phyloP scores from a whole-genome alignment of 2,888 invertebrate species.

The Himalopsyche japonica region DNA sequence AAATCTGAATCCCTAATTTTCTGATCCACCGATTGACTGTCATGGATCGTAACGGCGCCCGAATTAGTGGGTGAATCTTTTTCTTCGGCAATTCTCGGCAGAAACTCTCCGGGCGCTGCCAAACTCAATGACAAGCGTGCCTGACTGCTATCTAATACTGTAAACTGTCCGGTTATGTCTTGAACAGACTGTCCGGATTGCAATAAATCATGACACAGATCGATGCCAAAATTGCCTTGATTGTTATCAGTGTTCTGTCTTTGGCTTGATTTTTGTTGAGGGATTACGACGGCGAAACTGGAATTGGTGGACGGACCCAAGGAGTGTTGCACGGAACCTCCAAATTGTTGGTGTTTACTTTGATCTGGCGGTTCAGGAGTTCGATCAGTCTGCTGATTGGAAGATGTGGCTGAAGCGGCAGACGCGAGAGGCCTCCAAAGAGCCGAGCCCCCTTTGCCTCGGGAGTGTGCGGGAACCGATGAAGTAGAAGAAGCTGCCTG shows the following conservation, averaged over 20 bases:
- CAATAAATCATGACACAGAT: constrained; percentile 17
- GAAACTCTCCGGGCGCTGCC: constrained; percentile 60
- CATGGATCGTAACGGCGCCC: constrained; percentile 12
- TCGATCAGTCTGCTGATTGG: constrained; percentile 34
- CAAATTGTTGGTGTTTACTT: constrained; percentile 26
- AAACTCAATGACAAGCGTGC: constrained; percentile 51
- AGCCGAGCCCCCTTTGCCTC: constrained; percentile 46
- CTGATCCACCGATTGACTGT: constrained; percentile 28
- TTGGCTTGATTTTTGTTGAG: constrained; percentile 34
- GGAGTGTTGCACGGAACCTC: constrained; percentile 37
- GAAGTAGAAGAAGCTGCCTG: constrained; percentile 50
- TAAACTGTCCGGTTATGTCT: constrained; percentile 22
- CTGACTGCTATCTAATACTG: constrained; percentile 40
- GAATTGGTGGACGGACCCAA: constrained; percentile 39
- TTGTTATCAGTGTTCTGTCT: constrained; percentile 18
- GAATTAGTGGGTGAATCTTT: constrained; percentile 77
- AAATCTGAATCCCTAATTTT: constrained; percentile 33
- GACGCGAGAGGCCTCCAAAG: constrained; percentile 49
- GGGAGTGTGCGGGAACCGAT: constrained; percentile 42
- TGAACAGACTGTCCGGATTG: not conserved
- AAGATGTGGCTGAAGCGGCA: constrained; percentile 44
- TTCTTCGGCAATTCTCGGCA: constrained; percentile 86
- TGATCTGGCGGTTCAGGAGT: constrained; percentile 33
- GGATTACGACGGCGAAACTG: constrained; percentile 39
- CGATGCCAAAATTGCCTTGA: not conserved